Percentiles rank a stretch among this genome's conserved stretches.
Evolutionary conservation across 2,797 vertebrate genomes (phyloP).

Genomic region (Sphenodon punctatus): DNA sequence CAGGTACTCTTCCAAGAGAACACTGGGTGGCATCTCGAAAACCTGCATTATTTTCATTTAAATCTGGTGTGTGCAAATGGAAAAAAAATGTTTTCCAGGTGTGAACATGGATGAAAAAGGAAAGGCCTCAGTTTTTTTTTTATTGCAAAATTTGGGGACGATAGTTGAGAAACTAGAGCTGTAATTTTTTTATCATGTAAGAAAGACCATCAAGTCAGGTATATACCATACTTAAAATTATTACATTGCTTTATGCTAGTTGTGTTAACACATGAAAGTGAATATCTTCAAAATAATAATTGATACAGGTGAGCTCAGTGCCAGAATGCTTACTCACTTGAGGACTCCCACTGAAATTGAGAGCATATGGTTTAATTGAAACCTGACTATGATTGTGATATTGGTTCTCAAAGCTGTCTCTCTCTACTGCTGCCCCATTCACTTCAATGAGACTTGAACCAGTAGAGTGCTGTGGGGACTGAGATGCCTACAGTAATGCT

Average conservation of each 20-base stretch:
- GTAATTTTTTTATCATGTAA: neutral
- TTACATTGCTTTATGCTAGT: neutral
- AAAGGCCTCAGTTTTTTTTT: neutral
- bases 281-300: neutral
- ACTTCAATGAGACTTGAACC: no score
- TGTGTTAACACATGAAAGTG: neutral
- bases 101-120: slow-evolving; percentile 20
- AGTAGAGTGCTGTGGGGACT: no score
- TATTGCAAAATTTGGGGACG: neutral
- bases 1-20: slow-evolving; percentile 20
- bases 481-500: no score
- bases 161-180: neutral
- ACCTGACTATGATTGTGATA: neutral
- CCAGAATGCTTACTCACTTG: neutral
- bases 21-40: neutral
- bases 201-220: neutral
- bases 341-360: neutral
- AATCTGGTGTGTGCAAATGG: slow-evolving; percentile 15
- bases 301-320: neutral
- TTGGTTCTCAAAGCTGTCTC: no score
- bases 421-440: no score
- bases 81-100: neutral
- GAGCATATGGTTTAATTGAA: neutral
- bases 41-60: slow-evolving; percentile 23
- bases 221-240: neutral